Evolutionary conservation across 2,888 invertebrate species (phyloP).

Genomic region (Masnerella sp.): DNA sequence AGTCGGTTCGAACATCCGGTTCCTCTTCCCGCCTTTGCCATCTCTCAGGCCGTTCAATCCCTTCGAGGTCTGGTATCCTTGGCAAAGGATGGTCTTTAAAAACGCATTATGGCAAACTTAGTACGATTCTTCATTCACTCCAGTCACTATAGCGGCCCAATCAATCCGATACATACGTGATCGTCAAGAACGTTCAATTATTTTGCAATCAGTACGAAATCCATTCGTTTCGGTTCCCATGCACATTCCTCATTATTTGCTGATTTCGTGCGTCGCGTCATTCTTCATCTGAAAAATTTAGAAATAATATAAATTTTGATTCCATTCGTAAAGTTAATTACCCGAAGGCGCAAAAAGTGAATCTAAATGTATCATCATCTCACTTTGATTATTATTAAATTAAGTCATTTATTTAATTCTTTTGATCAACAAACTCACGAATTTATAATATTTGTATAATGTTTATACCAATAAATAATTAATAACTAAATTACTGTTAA

Average conservation of each 20-base stretch:
- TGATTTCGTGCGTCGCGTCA: slow-evolving; percentile 50
- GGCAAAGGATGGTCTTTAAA: slow-evolving; percentile 76
- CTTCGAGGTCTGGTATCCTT: slow-evolving; percentile 55
- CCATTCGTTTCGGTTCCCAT: slow-evolving; percentile 54
- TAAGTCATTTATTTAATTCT: too few relatives aligned
- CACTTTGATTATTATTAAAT: too few relatives aligned
- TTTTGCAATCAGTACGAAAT: slow-evolving; percentile 74
- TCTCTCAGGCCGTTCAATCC: slow-evolving; percentile 58
- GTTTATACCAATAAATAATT: too few relatives aligned
- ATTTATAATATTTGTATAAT: too few relatives aligned
- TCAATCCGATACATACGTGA: slow-evolving; percentile 74
- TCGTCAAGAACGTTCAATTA: slow-evolving; percentile 76
- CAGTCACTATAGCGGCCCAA: slow-evolving; percentile 69
- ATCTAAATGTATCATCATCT: too few relatives aligned
- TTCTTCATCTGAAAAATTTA: too few relatives aligned
- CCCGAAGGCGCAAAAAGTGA: too few relatives aligned
- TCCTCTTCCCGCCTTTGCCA: slow-evolving; percentile 62
- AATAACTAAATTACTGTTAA: too few relatives aligned
- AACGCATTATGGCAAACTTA: slow-evolving; percentile 74
- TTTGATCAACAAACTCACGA: too few relatives aligned
- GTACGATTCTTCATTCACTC: slow-evolving; percentile 59
- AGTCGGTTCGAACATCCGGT: slow-evolving; percentile 60
- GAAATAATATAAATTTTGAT: too few relatives aligned
- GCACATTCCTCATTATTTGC: slow-evolving; percentile 57
- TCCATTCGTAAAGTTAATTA: too few relatives aligned